Conservation (phyloP, 2,113 vertebrate species). For the Oreochromis spilurus region DNA sequence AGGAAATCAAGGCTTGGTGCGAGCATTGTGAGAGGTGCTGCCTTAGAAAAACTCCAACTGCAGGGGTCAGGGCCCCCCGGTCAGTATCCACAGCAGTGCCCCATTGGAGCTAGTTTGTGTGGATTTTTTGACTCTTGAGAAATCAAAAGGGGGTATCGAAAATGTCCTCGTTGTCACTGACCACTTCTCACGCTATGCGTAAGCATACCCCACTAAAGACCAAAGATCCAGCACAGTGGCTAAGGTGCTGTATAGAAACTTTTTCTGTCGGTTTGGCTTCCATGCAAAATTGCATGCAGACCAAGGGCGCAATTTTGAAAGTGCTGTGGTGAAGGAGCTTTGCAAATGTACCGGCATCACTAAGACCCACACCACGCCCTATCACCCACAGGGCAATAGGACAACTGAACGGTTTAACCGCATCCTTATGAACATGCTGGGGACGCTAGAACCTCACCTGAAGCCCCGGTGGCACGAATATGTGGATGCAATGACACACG, state of each 20-base stretch:
- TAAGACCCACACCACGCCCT: too few relatives aligned
- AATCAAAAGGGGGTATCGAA: background rate
- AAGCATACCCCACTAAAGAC: slow-evolving; percentile 1
- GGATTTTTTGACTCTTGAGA: slow-evolving; percentile 1
- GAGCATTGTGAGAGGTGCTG: slow-evolving; percentile 8
- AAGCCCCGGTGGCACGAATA: background rate
- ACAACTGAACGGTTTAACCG: too few relatives aligned
- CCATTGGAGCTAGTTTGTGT: background rate
- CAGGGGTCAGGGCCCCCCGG: background rate
- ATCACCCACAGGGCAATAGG: too few relatives aligned
- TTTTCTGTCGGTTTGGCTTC: background rate
- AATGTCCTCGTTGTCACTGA: background rate
- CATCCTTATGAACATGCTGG: too few relatives aligned
- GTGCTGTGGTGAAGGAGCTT: too few relatives aligned
- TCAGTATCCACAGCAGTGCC: background rate
- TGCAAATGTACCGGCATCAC: too few relatives aligned
- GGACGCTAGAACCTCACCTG: background rate
- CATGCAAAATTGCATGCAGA: too few relatives aligned
- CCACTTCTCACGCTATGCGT: background rate
- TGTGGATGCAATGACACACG: background rate
- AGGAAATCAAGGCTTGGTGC: background rate
- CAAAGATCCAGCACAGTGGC: background rate
- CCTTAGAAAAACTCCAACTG: background rate
- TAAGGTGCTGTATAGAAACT: background rate
- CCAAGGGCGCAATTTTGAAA: too few relatives aligned